phyloP scores from a whole-genome alignment of 2,888 invertebrate genomes.

The Magallana nippona region DNA sequence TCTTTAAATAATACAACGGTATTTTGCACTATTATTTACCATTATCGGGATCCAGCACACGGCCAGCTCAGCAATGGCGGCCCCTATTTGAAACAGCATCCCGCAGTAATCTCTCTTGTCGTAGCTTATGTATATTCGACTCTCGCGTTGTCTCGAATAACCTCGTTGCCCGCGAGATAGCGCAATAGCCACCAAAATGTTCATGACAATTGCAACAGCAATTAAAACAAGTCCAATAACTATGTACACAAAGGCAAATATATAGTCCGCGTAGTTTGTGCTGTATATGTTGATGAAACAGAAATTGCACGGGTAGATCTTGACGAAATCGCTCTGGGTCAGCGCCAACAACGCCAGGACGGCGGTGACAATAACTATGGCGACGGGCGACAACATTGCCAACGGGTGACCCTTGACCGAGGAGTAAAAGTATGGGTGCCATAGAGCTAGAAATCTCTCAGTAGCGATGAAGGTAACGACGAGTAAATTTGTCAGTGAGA shows the following conservation, averaged over 20 bases:
- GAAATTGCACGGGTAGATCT: not conserved
- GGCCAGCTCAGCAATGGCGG: not conserved
- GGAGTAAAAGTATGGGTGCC: conserved; percentile 20
- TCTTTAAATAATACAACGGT: too few species aligned
- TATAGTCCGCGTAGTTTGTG: not conserved
- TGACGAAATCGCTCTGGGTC: not conserved
- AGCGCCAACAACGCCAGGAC: not conserved
- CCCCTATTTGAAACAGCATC: not conserved
- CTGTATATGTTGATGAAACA: conserved; percentile 12
- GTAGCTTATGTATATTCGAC: not conserved
- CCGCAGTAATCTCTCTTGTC: not conserved
- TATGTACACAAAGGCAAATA: not conserved
- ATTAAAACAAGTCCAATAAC: not conserved
- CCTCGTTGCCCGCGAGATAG: conserved; percentile 3
- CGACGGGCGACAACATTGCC: not conserved
- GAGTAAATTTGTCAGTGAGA: not conserved
- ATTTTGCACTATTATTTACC: not conserved
- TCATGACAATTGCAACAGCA: not conserved
- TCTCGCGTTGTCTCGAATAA: conserved; percentile 16
- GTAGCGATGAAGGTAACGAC: not conserved
- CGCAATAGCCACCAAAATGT: not conserved
- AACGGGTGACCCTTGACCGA: not conserved
- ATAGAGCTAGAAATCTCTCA: conserved; percentile 17
- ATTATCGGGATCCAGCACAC: not conserved
- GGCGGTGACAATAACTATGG: not conserved